Conservation (phyloP, 2,888 invertebrate species). For the Meliscaeva auricollis region DNA sequence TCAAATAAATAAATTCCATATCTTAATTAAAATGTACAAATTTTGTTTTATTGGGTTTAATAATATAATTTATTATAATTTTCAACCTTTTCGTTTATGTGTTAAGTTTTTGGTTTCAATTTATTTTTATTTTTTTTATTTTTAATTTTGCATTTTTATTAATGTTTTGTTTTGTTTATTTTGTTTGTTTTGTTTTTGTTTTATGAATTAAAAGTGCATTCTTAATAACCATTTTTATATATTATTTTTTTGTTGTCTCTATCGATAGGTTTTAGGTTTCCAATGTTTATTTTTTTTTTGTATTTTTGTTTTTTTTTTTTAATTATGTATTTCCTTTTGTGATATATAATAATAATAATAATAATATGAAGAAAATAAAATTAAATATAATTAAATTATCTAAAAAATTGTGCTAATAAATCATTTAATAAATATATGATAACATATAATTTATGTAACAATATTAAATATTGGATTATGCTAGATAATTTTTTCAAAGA, state of each 20-base stretch:
- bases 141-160: slow-evolving; percentile 41
- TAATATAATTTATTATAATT: slow-evolving; percentile 32
- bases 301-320: no score
- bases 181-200: slow-evolving; percentile 34
- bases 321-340: slow-evolving; percentile 22
- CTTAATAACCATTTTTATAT: slow-evolving; percentile 47
- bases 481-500: slow-evolving; percentile 54
- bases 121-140: slow-evolving; percentile 3
- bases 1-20: slow-evolving; percentile 74
- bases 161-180: neutral
- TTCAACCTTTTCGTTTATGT: slow-evolving; percentile 55
- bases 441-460: slow-evolving; percentile 65
- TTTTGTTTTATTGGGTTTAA: slow-evolving; percentile 72
- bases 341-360: neutral
- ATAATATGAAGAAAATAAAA: slow-evolving; percentile 48
- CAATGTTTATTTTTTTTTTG: slow-evolving; percentile 10
- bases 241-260: slow-evolving; percentile 25
- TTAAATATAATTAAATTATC: slow-evolving; percentile 67
- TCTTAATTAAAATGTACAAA: slow-evolving; percentile 76
- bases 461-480: slow-evolving; percentile 63
- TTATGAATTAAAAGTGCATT: slow-evolving; percentile 60
- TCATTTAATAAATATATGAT: slow-evolving; percentile 67
- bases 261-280: slow-evolving; percentile 53
- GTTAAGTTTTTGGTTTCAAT: slow-evolving; percentile 21
- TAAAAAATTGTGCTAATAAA: slow-evolving; percentile 74